Percentiles rank a stretch among this genome's conserved stretches.
phyloP scores from a whole-genome alignment of 2,797 vertebrate genomes.

The Scomberomorus guttatus region DNA sequence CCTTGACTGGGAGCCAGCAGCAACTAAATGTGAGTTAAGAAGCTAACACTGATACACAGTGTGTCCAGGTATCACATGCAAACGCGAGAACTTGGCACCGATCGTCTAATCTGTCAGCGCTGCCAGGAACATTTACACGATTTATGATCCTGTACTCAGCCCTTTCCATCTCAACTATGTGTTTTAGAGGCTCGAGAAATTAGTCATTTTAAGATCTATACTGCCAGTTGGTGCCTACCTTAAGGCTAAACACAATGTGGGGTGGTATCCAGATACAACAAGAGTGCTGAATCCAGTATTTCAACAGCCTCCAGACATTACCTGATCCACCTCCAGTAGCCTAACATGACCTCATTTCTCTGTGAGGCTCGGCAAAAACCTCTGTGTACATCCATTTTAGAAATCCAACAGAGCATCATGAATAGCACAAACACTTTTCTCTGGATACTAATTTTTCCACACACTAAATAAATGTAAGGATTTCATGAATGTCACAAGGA shows the following conservation, averaged over 20 bases:
- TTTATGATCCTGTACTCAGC: conserved; percentile 71
- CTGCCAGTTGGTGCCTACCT: conserved; percentile 58
- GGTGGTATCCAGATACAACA: conserved; percentile 44
- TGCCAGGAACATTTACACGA: conserved; percentile 70
- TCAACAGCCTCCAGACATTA: conserved; percentile 57
- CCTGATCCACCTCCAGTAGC: conserved; percentile 30
- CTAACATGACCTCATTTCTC: conserved; percentile 45
- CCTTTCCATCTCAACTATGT: conserved; percentile 63
- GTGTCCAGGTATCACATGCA: conserved; percentile 67
- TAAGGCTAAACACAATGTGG: conserved; percentile 56
- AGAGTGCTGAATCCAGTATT: conserved; percentile 40
- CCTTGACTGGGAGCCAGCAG: conserved; percentile 57
- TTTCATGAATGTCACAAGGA: background rate
- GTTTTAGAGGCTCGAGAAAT: conserved; percentile 64
- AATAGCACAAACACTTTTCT: background rate
- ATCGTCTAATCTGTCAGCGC: conserved; percentile 73
- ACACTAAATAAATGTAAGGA: background rate
- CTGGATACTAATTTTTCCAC: background rate
- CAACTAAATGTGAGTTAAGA: conserved; percentile 30
- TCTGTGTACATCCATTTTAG: background rate
- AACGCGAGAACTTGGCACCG: conserved; percentile 64
- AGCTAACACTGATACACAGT: conserved; percentile 1
- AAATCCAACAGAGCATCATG: background rate
- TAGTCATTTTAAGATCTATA: conserved; percentile 48
- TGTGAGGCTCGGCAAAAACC: background rate